Conservation (phyloP, 2,888 invertebrate genomes). For the Lithophane semibrunnea region DNA sequence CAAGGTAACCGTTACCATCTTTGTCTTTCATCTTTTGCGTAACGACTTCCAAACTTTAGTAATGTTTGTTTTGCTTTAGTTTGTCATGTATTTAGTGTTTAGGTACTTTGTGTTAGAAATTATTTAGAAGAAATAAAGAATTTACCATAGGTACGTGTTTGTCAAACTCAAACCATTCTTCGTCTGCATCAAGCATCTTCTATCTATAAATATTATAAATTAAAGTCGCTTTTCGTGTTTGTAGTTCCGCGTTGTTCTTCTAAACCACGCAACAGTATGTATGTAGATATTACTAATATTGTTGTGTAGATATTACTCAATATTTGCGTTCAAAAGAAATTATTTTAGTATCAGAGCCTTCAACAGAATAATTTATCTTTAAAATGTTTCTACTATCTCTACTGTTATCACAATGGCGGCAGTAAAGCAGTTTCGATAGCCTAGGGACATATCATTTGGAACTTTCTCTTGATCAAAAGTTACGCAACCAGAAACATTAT, state of each 20-base stretch:
- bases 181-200: too few relatives aligned
- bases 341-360: constrained; percentile 9
- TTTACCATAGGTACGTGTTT: too few relatives aligned
- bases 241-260: too few relatives aligned
- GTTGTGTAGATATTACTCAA: not conserved
- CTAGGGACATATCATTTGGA: constrained; percentile 53
- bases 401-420: constrained; percentile 43
- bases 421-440: constrained; percentile 54
- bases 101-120: not conserved
- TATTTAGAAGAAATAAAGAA: too few relatives aligned
- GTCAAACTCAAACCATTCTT: too few relatives aligned
- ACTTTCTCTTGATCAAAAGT: constrained; percentile 68
- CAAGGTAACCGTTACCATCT: constrained; percentile 10
- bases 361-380: constrained; percentile 34
- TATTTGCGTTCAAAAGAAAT: constrained; percentile 8
- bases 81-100: constrained; percentile 4
- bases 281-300: not conserved
- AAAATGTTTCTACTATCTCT: constrained; percentile 47
- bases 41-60: constrained; percentile 34
- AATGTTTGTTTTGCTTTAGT: constrained; percentile 22
- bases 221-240: too few relatives aligned
- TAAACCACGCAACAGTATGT: too few relatives aligned
- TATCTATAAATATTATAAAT: too few relatives aligned
- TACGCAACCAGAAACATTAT: constrained; percentile 54
- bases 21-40: constrained; percentile 41